phyloP scores from a whole-genome alignment of 2,113 vertebrate genomes.

The Aegithalos caudatus region DNA sequence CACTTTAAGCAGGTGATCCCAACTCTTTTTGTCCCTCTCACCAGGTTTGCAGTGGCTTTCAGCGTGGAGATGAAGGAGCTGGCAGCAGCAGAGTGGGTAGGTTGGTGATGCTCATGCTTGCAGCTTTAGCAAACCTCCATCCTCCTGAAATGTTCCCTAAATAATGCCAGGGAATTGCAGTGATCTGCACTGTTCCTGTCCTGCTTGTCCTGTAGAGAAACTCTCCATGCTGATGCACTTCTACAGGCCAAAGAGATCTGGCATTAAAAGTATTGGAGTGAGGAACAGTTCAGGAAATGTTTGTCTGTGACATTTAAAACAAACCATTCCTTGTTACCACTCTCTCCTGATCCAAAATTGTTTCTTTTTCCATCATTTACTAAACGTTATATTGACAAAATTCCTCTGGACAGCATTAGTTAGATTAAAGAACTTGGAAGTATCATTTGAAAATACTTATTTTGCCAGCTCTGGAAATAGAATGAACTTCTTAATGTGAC shows the following conservation, averaged over 20 bases:
- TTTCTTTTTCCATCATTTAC: not conserved
- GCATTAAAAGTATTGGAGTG: not conserved
- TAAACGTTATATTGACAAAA: not conserved
- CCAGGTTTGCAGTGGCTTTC: constrained; percentile 93
- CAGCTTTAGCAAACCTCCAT: not conserved
- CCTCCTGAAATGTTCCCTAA: not conserved
- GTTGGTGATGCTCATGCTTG: not conserved
- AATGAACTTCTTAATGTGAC: not conserved
- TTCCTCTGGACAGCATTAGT: not conserved
- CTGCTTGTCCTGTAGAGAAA: not conserved
- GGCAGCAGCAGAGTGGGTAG: constrained; percentile 82
- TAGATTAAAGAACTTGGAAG: not conserved
- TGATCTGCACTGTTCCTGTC: not conserved
- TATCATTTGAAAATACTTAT: not conserved
- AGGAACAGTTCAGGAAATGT: not conserved
- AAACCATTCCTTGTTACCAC: not conserved
- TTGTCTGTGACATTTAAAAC: not conserved
- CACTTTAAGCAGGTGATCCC: constrained; percentile 5
- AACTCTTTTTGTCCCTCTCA: not conserved
- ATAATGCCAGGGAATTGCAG: not conserved
- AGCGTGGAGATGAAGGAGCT: constrained; percentile 81
- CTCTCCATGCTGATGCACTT: not conserved
- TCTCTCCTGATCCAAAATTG: not conserved
- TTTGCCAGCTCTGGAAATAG: not conserved
- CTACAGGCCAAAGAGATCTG: not conserved